Base-by-base conservation (phyloP, 2,113 vertebrate species). In the Meriones unguiculatus region DNA sequence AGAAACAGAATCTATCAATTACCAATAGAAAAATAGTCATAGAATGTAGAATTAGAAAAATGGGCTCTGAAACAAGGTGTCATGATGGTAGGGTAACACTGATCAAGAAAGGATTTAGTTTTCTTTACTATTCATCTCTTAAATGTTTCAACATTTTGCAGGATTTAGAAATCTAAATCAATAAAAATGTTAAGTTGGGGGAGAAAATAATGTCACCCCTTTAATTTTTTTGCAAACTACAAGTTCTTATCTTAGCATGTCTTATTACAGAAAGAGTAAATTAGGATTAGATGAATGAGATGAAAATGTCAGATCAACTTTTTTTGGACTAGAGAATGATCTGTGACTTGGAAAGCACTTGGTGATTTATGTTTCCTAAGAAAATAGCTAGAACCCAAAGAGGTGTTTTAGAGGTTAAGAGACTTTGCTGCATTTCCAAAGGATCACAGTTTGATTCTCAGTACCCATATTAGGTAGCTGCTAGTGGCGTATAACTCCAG, bases 291-390 rank as follows among this genome's bases (percentile, higher is more conserved):
- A 57, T 95, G 72, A 91, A 57, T 70, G 32, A 96, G n/a, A 70
- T 77, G n/a, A 38, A 62, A 94, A 88, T 9, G 4, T 46, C 28
- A 78, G 28, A 65, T 38, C 86, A 70, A 57, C 76, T 80, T 75
- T 90, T 75, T 90, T 84, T 73, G 46, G 73, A 91, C 15, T 64
- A 32, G 76, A 22, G 30, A 28, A 85, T 94, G 91, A 52, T 69
- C 77, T 93, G 32, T 95, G 41, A 96, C 57, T 90, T 95, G 67
- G 35, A 87, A 77, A 73, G 46, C 52, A 38, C 38, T 93, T 28
- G 62, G 41, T 50, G 41, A 41, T 90, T 92, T 88, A 89, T 70
- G 35, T 22, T 59, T 92, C 64, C 35, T 73, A 84, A 91, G 13
- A 75, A 32, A 52, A 59, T 73, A 84, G 41, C 73, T 88, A 12